These are phyloP conservation scores for Phyllotis vaccarum DNA, from an alignment of 2,797 vertebrate species.

Conservation along the genomic window DNA sequence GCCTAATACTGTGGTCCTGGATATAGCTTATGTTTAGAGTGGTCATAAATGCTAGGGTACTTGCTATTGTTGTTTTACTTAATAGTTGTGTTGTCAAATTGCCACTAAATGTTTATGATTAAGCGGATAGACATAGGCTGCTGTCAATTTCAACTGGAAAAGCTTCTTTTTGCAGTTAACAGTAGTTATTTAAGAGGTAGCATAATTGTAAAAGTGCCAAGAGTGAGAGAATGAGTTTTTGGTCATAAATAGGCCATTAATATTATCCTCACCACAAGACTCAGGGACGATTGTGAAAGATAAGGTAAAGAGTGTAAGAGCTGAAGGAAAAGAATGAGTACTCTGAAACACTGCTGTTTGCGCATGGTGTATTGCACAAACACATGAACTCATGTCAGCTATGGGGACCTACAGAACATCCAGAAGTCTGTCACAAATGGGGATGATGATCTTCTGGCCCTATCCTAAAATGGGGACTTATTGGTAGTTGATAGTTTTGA, in stretches of 20 bases:
- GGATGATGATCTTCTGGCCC: neutral
- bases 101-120: neutral
- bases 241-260: neutral
- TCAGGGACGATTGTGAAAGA: neutral
- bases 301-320: neutral
- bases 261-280: neutral
- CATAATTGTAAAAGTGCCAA: neutral
- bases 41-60: neutral
- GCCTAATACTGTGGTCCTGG: neutral
- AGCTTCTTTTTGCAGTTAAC: neutral
- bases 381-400: neutral
- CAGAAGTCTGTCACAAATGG: neutral
- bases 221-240: neutral
- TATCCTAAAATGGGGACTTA: neutral
- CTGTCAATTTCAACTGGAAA: neutral
- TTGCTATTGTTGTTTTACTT: neutral
- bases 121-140: neutral
- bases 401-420: neutral
- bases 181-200: neutral
- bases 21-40: neutral
- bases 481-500: neutral
- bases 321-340: neutral
- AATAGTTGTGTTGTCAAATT: neutral
- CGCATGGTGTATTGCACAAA: neutral
- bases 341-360: neutral